Conservation (phyloP, 2,888 invertebrate species). For the Caenorhabditis panamensis region DNA sequence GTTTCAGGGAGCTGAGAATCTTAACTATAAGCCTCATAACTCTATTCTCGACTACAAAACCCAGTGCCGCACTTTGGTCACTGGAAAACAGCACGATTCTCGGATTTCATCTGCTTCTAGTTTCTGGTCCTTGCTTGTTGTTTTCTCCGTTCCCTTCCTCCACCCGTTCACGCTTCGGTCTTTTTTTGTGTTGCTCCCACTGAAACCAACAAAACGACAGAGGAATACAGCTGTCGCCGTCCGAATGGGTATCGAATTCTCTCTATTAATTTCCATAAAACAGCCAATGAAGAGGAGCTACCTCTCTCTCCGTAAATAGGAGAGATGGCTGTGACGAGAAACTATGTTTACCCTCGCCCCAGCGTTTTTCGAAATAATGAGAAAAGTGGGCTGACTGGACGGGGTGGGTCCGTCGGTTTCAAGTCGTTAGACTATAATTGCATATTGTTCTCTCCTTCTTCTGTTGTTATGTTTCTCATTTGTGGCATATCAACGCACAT, state of each 20-base stretch:
- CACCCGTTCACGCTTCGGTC: neutral
- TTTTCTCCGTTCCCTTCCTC: neutral
- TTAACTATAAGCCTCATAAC: too few species aligned
- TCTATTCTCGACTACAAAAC: neutral
- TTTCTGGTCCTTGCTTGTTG: neutral
- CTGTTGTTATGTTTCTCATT: conserved; percentile 32
- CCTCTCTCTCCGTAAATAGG: neutral
- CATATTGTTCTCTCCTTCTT: conserved; percentile 47
- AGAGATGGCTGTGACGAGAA: neutral
- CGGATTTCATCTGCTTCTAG: neutral
- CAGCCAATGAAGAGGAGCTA: neutral
- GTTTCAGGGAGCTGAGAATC: too few species aligned
- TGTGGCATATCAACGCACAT: conserved; percentile 49
- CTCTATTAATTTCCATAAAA: conserved; percentile 3
- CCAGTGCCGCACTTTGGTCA: neutral
- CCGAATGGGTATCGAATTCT: conserved; percentile 9
- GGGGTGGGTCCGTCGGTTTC: conserved; percentile 4
- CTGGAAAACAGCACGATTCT: neutral
- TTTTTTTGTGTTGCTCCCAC: neutral
- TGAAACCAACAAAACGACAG: conserved; percentile 22
- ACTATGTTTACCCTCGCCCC: conserved; percentile 17
- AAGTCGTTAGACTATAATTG: conserved; percentile 62
- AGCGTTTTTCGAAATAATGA: conserved; percentile 21
- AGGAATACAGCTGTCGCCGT: too few species aligned
- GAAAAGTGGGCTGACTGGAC: neutral